These are phyloP conservation scores for Calidris pygmaea DNA, from an alignment of 2,113 vertebrate genomes.

Conservation along the genomic window DNA sequence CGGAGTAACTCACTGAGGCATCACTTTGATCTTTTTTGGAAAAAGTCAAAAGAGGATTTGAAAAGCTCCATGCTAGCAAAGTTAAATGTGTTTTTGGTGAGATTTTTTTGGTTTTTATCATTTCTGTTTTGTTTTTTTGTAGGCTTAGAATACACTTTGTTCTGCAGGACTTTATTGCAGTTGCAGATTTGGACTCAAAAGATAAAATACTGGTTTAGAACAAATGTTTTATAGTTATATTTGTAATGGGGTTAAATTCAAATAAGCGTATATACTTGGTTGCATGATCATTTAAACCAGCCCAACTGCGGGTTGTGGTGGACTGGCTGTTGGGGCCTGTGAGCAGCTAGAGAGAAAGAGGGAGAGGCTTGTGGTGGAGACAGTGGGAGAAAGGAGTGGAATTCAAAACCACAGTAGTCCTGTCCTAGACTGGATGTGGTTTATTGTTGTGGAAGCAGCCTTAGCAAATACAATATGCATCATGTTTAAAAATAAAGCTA, in stretches of 20 bases:
- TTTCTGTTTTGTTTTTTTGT: background rate
- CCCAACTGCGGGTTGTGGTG: background rate
- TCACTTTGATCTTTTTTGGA: background rate
- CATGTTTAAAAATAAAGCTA: background rate
- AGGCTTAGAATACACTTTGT: background rate
- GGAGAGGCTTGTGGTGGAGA: background rate
- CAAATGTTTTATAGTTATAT: background rate
- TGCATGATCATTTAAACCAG: background rate
- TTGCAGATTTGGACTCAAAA: background rate
- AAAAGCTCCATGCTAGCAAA: background rate
- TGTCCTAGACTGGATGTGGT: background rate
- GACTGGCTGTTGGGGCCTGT: background rate
- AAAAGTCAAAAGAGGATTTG: background rate
- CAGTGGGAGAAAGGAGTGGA: background rate
- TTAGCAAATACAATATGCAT: background rate
- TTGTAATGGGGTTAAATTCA: background rate
- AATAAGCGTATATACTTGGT: background rate
- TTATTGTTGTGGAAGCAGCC: background rate
- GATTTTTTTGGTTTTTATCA: background rate
- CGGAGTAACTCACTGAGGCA: background rate
- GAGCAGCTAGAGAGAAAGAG: background rate
- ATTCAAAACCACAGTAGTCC: background rate
- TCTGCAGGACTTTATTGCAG: background rate
- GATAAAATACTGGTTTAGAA: background rate
- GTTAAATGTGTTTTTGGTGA: background rate